phyloP scores from a whole-genome alignment of 2,797 vertebrate genomes.

The Sebastes minor region DNA sequence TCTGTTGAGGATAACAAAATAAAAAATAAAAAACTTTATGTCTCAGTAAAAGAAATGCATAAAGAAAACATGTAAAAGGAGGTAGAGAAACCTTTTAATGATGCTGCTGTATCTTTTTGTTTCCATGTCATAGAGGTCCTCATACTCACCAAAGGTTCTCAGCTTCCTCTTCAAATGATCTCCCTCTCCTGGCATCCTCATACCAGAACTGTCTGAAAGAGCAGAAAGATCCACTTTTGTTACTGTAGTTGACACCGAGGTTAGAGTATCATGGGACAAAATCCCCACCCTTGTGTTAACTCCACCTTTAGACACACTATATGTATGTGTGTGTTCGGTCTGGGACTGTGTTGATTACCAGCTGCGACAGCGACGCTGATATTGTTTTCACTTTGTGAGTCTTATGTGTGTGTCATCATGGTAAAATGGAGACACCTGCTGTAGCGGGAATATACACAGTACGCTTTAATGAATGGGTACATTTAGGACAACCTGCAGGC shows the following conservation, averaged over 20 bases:
- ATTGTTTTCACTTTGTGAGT: too few relatives aligned
- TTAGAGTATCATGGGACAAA: too few relatives aligned
- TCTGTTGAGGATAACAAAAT: not conserved
- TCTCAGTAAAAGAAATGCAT: not conserved
- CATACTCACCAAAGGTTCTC: not conserved
- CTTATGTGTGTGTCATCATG: too few relatives aligned
- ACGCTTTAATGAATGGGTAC: not conserved
- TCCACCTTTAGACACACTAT: too few relatives aligned
- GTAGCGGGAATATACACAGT: not conserved
- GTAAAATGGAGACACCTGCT: too few relatives aligned
- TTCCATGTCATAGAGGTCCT: not conserved
- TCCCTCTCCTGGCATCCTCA: not conserved
- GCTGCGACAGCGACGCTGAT: too few relatives aligned
- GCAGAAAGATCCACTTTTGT: not conserved
- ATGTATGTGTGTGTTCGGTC: too few relatives aligned
- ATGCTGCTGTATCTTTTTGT: not conserved
- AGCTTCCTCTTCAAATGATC: not conserved
- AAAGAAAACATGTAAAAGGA: not conserved
- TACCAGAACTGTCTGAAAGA: not conserved
- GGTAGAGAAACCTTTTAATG: rapidly evolving
- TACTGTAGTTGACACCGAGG: not conserved
- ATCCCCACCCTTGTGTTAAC: too few relatives aligned
- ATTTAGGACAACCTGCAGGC: not conserved
- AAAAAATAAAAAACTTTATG: too few relatives aligned
- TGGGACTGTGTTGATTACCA: too few relatives aligned